Evolutionary conservation across 2,888 invertebrate species (phyloP).

Genomic region (Epinotia ramella): DNA sequence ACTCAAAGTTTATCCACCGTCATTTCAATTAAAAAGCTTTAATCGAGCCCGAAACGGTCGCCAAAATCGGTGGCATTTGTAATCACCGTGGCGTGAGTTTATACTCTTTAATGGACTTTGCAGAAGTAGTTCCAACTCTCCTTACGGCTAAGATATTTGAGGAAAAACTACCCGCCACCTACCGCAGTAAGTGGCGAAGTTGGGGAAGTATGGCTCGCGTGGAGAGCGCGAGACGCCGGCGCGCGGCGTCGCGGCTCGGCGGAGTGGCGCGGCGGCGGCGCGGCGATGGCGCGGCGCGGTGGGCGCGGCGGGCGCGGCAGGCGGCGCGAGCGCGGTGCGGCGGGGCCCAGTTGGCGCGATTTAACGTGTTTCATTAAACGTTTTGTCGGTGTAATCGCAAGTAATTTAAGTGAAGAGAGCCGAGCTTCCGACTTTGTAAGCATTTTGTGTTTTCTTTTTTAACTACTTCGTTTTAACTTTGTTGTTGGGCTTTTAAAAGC

Average conservation of each 20-base stretch:
- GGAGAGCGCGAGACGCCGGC: slow-evolving; percentile 47
- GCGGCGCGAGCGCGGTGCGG: slow-evolving; percentile 50
- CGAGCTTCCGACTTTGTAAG: slow-evolving; percentile 85
- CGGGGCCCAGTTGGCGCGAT: slow-evolving; percentile 80
- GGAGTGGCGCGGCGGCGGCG: slow-evolving; percentile 55
- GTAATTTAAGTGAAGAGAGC: slow-evolving; percentile 85
- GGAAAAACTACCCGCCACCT: slow-evolving; percentile 81
- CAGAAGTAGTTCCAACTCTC: slow-evolving; percentile 83
- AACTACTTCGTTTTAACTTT: slow-evolving; percentile 85
- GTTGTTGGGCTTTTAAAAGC: slow-evolving; percentile 82
- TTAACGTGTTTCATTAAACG: slow-evolving; percentile 85
- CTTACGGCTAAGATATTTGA: slow-evolving; percentile 84
- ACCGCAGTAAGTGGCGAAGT: slow-evolving; percentile 80
- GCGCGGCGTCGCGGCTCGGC: slow-evolving; percentile 45
- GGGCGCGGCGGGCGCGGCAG: slow-evolving; percentile 52
- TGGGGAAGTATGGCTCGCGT: slow-evolving; percentile 72
- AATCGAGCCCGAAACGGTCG: slow-evolving; percentile 76
- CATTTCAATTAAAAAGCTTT: slow-evolving; percentile 79
- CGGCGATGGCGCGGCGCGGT: slow-evolving; percentile 51
- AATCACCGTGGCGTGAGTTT: slow-evolving; percentile 80
- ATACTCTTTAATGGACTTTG: slow-evolving; percentile 84
- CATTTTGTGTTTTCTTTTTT: slow-evolving; percentile 86
- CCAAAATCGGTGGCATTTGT: slow-evolving; percentile 80
- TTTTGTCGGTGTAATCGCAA: slow-evolving; percentile 85
- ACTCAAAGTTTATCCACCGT: slow-evolving; percentile 61